These are phyloP conservation scores for Emydura subglobosa DNA, from an alignment of 2,113 vertebrate genomes.

Conservation along the genomic window DNA sequence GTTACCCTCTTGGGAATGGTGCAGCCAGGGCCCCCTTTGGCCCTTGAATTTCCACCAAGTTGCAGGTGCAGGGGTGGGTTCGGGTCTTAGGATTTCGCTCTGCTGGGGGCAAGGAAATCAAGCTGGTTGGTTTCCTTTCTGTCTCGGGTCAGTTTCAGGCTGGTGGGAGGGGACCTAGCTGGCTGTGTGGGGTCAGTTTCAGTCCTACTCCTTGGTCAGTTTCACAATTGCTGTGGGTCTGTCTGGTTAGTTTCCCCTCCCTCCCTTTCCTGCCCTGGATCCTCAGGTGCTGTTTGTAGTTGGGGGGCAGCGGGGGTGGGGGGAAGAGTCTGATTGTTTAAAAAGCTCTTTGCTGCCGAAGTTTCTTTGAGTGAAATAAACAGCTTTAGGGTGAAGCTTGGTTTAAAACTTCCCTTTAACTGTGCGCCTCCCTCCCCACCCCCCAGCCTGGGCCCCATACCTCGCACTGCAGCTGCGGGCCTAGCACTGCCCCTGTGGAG, in stretches of 20 bases:
- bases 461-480: too few species aligned
- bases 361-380: neutral
- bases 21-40: too few species aligned
- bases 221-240: too few species aligned
- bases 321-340: too few species aligned
- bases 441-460: neutral
- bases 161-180: neutral
- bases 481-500: neutral
- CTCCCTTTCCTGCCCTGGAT: neutral
- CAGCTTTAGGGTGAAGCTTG: too few species aligned
- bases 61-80: too few species aligned
- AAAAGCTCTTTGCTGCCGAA: neutral
- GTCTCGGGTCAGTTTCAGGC: neutral
- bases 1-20: neutral
- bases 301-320: neutral
- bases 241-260: too few species aligned
- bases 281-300: neutral
- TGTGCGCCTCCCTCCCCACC: neutral
- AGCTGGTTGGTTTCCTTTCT: neutral
- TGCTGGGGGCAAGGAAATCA: neutral
- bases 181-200: neutral
- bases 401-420: neutral
- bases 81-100: neutral
- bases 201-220: too few species aligned
- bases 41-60: too few species aligned